phyloP scores from a whole-genome alignment of 1,140 invertebrate genomes.

The Lasioglossum baleicum region DNA sequence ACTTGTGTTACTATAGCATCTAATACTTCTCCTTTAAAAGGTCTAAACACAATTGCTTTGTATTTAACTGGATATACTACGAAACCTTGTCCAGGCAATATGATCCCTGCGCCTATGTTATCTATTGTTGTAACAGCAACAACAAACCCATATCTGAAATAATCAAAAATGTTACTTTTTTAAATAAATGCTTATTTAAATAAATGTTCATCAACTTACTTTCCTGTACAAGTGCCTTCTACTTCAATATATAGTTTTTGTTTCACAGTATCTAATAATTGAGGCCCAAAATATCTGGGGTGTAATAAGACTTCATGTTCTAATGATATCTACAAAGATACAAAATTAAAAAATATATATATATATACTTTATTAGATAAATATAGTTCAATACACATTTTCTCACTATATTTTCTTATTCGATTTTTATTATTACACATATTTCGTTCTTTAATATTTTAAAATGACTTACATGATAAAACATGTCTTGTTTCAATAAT shows the following conservation, averaged over 20 bases:
- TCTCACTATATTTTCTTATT: conserved; percentile 21
- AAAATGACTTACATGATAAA: conserved; percentile 78
- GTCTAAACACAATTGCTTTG: conserved; percentile 99
- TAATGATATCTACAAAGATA: conserved; percentile 91
- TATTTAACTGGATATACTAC: conserved; percentile 99
- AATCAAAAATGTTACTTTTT: no score
- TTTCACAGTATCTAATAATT: conserved; percentile 98
- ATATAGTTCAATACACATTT: no score
- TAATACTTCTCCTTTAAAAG: conserved; percentile 99
- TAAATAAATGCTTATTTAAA: no score
- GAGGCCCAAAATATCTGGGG: conserved; percentile 99
- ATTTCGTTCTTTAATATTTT: neutral
- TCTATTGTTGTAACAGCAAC: conserved; percentile 99
- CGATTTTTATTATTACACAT: no score
- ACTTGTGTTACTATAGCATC: conserved; percentile 99
- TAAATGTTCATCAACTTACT: conserved; percentile 82
- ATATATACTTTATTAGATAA: no score
- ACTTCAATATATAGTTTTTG: conserved; percentile 99
- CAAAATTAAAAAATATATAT: no score
- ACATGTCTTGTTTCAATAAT: conserved; percentile 68
- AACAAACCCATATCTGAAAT: conserved; percentile 96
- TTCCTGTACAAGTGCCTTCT: conserved; percentile 99
- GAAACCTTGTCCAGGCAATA: conserved; percentile 99
- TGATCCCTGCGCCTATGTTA: conserved; percentile 98
- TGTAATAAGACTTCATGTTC: conserved; percentile 99